These are phyloP conservation scores for Lethenteron reissneri DNA, from an alignment of 2,113 vertebrate genomes.

Conservation along the genomic window DNA sequence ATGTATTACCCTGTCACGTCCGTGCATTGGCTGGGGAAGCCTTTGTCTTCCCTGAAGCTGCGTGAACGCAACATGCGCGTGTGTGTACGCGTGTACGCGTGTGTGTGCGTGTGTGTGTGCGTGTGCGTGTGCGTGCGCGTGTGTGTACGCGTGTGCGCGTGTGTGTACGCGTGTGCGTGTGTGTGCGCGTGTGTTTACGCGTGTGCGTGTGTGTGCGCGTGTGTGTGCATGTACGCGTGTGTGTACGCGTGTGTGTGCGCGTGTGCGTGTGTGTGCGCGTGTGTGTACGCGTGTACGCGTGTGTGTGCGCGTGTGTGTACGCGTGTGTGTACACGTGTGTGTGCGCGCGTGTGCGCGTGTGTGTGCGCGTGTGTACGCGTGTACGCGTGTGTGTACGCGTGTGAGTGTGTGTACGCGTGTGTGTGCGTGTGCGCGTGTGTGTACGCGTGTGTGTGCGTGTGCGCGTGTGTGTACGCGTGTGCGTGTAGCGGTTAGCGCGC, in stretches of 20 bases:
- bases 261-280: background rate
- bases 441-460: background rate
- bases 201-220: background rate
- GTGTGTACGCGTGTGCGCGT: background rate
- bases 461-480: background rate
- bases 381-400: background rate
- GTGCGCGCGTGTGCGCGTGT: background rate
- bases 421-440: background rate
- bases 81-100: no score
- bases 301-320: background rate
- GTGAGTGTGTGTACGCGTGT: background rate
- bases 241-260: background rate
- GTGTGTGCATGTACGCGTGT: background rate
- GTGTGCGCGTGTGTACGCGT: background rate
- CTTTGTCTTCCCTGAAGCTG: no score
- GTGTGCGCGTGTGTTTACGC: background rate
- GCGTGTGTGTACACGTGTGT: background rate
- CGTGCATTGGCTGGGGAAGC: no score
- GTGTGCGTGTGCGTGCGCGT: background rate
- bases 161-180: background rate
- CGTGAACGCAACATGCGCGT: no score
- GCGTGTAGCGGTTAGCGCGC: background rate
- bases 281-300: background rate
- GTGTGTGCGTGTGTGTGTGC: no score
- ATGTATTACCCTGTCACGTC: no score